A percentile compares a stretch with the other conserved stretches of the same genome.
These are phyloP conservation scores for Onychomys arenicola DNA, from an alignment of 2,797 vertebrate species.

Conservation along the genomic window DNA sequence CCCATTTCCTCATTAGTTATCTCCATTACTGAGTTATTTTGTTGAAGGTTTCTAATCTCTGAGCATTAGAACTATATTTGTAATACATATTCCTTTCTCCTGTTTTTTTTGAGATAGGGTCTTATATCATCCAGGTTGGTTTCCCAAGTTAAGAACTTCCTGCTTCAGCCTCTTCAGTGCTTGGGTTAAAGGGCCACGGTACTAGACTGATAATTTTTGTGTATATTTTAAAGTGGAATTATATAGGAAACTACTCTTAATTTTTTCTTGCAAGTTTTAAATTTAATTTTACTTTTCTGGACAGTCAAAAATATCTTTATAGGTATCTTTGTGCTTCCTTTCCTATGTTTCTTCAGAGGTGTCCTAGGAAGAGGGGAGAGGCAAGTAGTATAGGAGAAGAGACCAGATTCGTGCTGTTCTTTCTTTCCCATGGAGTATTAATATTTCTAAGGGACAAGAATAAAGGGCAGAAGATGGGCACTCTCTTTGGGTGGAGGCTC, in stretches of 20 bases:
- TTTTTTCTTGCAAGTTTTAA: conserved; percentile 56
- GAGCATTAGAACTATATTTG: neutral
- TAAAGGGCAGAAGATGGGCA: conserved; percentile 39
- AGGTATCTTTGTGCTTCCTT: conserved; percentile 48
- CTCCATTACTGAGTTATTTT: neutral
- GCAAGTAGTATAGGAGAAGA: neutral
- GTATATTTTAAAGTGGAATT: conserved; percentile 51
- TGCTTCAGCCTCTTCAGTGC: neutral
- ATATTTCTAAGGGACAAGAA: conserved; percentile 52
- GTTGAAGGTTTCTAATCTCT: neutral
- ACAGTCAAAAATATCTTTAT: neutral
- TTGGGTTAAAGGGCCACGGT: neutral
- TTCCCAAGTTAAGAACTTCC: neutral
- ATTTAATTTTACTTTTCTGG: conserved; percentile 59
- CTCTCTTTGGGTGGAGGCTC: conserved; percentile 55
- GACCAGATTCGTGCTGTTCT: neutral
- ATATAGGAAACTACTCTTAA: conserved; percentile 22
- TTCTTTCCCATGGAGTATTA: conserved; percentile 27
- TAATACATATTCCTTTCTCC: neutral
- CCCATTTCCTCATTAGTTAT: neutral
- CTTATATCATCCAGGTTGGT: neutral
- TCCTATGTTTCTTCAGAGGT: neutral
- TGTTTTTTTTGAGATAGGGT: neutral
- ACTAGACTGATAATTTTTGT: neutral
- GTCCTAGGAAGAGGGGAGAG: neutral